Percentiles rank a stretch among this genome's conserved stretches.
phyloP scores from a whole-genome alignment of 2,797 vertebrate species.

The Dromococcyx pavoninus region DNA sequence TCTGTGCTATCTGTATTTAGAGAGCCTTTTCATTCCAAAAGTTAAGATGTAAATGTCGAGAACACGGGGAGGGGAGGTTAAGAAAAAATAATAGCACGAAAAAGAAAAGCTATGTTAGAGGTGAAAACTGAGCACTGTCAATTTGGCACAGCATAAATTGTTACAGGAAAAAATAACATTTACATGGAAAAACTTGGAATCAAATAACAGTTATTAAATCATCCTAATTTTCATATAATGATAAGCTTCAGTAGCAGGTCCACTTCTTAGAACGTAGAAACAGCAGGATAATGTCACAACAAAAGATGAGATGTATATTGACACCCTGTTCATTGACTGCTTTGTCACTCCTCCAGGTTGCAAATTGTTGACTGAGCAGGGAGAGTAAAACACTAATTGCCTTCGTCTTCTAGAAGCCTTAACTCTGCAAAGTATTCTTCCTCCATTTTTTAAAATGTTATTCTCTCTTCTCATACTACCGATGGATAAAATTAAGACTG shows the following conservation, averaged over 20 bases:
- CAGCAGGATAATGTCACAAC: constrained; percentile 47
- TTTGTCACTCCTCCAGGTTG: constrained; percentile 45
- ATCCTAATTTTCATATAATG: constrained; percentile 25
- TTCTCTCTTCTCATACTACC: not conserved
- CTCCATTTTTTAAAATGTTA: not conserved
- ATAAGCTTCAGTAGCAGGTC: constrained; percentile 33
- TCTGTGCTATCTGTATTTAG: constrained; percentile 46
- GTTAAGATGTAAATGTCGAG: not conserved
- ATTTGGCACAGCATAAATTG: constrained; percentile 8
- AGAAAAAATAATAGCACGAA: not conserved
- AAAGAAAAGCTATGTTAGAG: not conserved
- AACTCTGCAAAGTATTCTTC: constrained; percentile 30
- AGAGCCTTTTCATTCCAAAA: constrained; percentile 25
- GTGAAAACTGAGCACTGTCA: constrained; percentile 14
- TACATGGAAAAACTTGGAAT: constrained; percentile 21
- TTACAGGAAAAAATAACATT: not conserved
- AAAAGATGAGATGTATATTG: constrained; percentile 57
- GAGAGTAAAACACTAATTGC: not conserved
- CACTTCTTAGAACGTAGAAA: constrained; percentile 32
- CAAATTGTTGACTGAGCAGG: constrained; percentile 23
- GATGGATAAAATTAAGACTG: constrained; percentile 56
- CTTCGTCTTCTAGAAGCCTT: constrained; percentile 37
- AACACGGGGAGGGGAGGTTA: too few species aligned
- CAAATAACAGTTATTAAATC: constrained; percentile 38
- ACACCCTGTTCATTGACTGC: constrained; percentile 45